Base-by-base conservation (phyloP, 2,888 invertebrate species). In the Hirtodrosophila trivittata region DNA sequence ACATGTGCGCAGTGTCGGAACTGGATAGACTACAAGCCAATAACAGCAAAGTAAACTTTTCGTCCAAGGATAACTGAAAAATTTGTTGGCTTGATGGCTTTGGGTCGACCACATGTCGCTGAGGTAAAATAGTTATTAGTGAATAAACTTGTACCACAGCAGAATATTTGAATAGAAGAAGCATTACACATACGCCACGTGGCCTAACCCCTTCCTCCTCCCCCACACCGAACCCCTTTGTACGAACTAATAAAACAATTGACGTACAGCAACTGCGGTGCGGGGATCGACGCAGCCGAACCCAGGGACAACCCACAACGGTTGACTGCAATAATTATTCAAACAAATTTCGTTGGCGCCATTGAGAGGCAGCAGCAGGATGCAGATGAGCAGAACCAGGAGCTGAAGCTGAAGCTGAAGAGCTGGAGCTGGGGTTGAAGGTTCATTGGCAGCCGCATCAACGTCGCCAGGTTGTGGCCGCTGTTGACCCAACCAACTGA, bases 51-150 rank as follows among this genome's bases (percentile, higher is more conserved):
- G 62, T 41, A 39, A 73, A 84, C 62, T 64, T 77, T 71, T 62
- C 49, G 58, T 57, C 42, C 65, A 75, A 77, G 74, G 78, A 77
- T 67, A 72, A 65, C 60, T 58, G 65, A 51, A 63, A 70, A 75
- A 62, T 64, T 33, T 32, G 55, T 45, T 56, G 47, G 42, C 42
- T 55, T 35, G 28, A 41, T 50, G 42, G 49, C 37, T 38, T 47
- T 25, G 46, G 41, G 42, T 9, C 57, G 50, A 82, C 82, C 82
- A 86, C 70, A 72, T 85, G 86, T 86, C 80, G 67, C 81, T 86
- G 70, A 83, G 86, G 76, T 80, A 80, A 85, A 82, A 86, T 76
- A 80, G 80, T 83, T 80, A 83, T 85, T 85, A 80, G 83, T 69
- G 54, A 55, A 64, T 68, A 56, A 33, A 12, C 8, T 6, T 25